These are phyloP conservation scores for Embidobia sp. DNA, from an alignment of 2,888 invertebrate species.

Conservation along the genomic window DNA sequence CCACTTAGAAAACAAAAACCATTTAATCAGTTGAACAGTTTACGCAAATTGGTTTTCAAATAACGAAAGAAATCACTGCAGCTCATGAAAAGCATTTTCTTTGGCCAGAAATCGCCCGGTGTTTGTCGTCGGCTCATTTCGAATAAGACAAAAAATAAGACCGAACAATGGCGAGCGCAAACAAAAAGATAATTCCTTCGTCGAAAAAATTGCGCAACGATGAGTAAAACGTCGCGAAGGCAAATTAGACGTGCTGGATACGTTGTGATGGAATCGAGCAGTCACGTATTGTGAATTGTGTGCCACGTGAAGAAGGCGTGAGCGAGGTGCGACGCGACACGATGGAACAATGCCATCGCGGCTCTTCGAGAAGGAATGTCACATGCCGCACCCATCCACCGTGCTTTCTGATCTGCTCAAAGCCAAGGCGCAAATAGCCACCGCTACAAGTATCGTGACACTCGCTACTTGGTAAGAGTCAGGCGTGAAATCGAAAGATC, in stretches of 20 bases:
- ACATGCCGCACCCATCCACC: slow-evolving; percentile 80
- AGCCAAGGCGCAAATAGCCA: slow-evolving; percentile 57
- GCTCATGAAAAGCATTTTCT: no score
- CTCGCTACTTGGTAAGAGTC: slow-evolving; percentile 63
- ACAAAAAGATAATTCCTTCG: no score
- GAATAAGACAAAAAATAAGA: no score
- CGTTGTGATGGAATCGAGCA: slow-evolving; percentile 68
- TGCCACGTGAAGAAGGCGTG: slow-evolving; percentile 81
- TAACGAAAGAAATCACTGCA: no score
- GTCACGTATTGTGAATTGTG: slow-evolving; percentile 81
- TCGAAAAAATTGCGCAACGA: no score
- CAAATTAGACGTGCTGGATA: slow-evolving; percentile 26
- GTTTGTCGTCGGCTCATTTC: no score
- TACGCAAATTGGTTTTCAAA: no score
- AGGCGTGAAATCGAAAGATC: slow-evolving; percentile 64
- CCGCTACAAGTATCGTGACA: slow-evolving; percentile 40
- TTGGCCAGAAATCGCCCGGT: no score
- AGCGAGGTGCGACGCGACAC: slow-evolving; percentile 79
- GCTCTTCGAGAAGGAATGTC: slow-evolving; percentile 80
- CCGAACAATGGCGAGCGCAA: no score
- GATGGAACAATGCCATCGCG: slow-evolving; percentile 81
- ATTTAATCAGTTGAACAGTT: no score
- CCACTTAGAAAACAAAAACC: no score
- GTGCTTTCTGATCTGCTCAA: slow-evolving; percentile 66
- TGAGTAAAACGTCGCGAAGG: slow-evolving; percentile 8